These are phyloP conservation scores for Erinaceus europaeus DNA, from an alignment of 2,113 vertebrate genomes.

Conservation along the genomic window DNA sequence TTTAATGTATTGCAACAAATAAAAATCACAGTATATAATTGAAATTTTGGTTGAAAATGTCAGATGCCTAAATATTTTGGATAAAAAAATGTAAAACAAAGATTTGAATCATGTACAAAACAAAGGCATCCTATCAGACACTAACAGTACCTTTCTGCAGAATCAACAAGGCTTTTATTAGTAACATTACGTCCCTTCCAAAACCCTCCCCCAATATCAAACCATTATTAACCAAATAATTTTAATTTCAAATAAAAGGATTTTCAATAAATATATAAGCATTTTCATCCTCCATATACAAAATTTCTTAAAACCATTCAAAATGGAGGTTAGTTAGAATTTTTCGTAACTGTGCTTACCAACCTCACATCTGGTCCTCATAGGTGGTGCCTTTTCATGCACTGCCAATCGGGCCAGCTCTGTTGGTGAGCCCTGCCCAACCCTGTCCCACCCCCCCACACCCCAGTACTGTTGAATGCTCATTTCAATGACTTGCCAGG, in stretches of 20 bases:
- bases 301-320: slow-evolving; percentile 85
- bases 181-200: slow-evolving; percentile 62
- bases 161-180: slow-evolving; percentile 78
- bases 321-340: slow-evolving; percentile 83
- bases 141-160: slow-evolving; percentile 82
- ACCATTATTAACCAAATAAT: slow-evolving; percentile 84
- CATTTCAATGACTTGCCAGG: background rate
- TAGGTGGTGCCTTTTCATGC: slow-evolving; percentile 48
- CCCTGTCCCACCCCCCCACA: background rate
- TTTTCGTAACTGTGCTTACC: slow-evolving; percentile 81
- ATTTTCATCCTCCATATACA: slow-evolving; percentile 87
- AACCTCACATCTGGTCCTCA: slow-evolving; percentile 73
- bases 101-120: slow-evolving; percentile 80
- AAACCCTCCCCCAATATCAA: slow-evolving; percentile 76
- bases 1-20: slow-evolving; percentile 88
- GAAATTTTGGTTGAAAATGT: slow-evolving; percentile 86
- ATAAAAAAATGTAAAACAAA: slow-evolving; percentile 82
- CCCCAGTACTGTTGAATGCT: slow-evolving; percentile 30
- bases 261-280: slow-evolving; percentile 90
- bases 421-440: background rate
- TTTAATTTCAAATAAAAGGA: slow-evolving; percentile 86
- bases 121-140: slow-evolving; percentile 80
- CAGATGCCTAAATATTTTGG: slow-evolving; percentile 81
- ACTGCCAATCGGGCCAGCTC: slow-evolving; percentile 30
- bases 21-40: slow-evolving; percentile 85